Evolutionary conservation across 30 jellyfish, hydroid and myxozoan genomes (phyloP), one percentile per base, ranked within the genome.

Genomic region (Catostylus mosaicus): DNA sequence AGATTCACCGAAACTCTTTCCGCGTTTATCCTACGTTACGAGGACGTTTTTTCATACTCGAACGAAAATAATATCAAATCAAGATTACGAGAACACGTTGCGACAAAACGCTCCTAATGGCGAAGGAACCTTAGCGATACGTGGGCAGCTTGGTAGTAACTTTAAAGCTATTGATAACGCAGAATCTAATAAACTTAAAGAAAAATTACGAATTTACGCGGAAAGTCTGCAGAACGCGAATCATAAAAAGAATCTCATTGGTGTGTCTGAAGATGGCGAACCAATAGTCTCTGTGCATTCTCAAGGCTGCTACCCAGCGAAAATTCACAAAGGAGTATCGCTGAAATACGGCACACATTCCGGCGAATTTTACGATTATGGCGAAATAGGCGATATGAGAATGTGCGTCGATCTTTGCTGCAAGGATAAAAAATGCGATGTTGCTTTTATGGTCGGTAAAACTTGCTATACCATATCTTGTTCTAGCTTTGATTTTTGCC

Each of bases 401-500:
- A 74, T 64, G 77, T 94, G 99, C 86, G 99, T 94, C 43, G 92
- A 94, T 57, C 59, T 94, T 43, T 94, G 99, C 61, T 94, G 99
- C 67, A 88, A 94, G 68, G 99, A 94, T 56, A 94, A 87, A 47
- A 80, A 72, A 70, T 94, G 99, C 80, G 97, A 94, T 45, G 99
- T 94, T 19, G 91, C 99, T 23, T 94, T 94, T 50, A 94, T 88
- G 97, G 96, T 94, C 1, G 99, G 94, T 6, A 88, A 79, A 62
- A 88, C 97, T 5, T 94, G 99, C 75, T 94, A 94, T 82, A 94
- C 99, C 8, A 94, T 88, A 30, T 87, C 99, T 5, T 94, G 99
- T 65, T 94, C 95, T 1, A 94, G 96, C 24, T 88, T 94, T 30
- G 99, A 94, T 45, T 81, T 88, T 70, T 94, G 99, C 62, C 97